Evolutionary conservation across 30 jellyfish, hydroid and myxozoan species (phyloP).

Genomic region (Turritopsis dohrnii): DNA sequence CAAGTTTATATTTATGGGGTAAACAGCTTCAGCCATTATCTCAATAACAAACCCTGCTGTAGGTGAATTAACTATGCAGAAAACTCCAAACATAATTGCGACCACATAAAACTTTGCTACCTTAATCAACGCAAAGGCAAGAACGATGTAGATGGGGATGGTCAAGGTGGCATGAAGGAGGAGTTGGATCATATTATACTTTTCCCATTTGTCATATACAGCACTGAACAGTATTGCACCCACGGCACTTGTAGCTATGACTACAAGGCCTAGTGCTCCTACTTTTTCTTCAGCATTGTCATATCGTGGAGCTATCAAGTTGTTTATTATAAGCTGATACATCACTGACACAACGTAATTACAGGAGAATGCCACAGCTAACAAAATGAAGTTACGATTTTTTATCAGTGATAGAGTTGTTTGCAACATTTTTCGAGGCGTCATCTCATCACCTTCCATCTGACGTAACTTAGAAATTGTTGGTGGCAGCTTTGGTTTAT

Average conservation of each 20-base stretch:
- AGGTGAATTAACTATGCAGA: neutral
- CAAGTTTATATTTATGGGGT: neutral
- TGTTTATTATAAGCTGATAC: neutral
- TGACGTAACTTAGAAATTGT: neutral
- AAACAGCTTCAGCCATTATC: neutral
- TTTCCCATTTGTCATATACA: neutral
- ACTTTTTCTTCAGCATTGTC: neutral
- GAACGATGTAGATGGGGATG: neutral
- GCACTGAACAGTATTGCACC: neutral
- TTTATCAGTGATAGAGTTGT: neutral
- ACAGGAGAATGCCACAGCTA: neutral
- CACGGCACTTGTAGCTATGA: neutral
- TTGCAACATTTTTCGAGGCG: neutral
- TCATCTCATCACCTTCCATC: neutral
- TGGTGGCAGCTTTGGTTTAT: constrained; percentile 9
- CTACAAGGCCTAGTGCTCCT: neutral
- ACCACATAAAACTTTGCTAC: neutral
- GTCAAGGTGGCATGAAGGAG: neutral
- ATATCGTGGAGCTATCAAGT: neutral
- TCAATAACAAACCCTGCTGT: neutral
- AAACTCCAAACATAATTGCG: neutral
- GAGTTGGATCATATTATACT: neutral
- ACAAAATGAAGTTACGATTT: neutral
- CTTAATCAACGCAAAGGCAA: neutral
- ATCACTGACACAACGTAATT: neutral